Percentiles rank a stretch among this genome's conserved stretches.
These are phyloP conservation scores for Eonycteris spelaea DNA, from an alignment of 2,113 vertebrate genomes.

Conservation along the genomic window DNA sequence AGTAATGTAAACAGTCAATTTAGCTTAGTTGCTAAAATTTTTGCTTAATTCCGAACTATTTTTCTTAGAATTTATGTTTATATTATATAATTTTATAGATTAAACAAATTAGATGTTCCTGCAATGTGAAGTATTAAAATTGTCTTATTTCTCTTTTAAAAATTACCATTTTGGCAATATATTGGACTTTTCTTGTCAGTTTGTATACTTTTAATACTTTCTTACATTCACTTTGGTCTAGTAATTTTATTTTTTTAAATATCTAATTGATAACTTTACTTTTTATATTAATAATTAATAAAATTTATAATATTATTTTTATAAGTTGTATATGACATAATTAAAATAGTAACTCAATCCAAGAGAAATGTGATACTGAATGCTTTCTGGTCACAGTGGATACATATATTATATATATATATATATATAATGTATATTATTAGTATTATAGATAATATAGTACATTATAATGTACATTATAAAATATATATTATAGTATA, in stretches of 20 bases:
- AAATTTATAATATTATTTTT: neutral
- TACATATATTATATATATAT: neutral
- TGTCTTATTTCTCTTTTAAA: neutral
- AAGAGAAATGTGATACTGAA: neutral
- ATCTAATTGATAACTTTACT: neutral
- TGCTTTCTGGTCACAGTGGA: neutral
- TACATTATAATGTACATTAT: neutral
- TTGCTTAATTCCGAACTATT: neutral
- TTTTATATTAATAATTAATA: neutral
- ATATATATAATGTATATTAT: neutral
- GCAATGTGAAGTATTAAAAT: neutral
- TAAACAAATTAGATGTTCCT: neutral
- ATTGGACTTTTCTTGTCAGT: neutral
- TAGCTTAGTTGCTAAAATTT: neutral
- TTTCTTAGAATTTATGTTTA: neutral
- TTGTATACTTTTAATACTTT: neutral
- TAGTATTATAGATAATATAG: neutral
- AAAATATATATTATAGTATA: neutral
- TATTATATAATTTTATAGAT: neutral
- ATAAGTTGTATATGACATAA: neutral
- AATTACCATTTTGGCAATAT: neutral
- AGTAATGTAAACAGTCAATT: neutral
- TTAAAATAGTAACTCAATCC: neutral
- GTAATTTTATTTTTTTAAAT: neutral
- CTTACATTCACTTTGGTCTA: neutral